Evolutionary conservation across 2,888 invertebrate genomes (phyloP).

Genomic region (Drosophila neoperkinsi): DNA sequence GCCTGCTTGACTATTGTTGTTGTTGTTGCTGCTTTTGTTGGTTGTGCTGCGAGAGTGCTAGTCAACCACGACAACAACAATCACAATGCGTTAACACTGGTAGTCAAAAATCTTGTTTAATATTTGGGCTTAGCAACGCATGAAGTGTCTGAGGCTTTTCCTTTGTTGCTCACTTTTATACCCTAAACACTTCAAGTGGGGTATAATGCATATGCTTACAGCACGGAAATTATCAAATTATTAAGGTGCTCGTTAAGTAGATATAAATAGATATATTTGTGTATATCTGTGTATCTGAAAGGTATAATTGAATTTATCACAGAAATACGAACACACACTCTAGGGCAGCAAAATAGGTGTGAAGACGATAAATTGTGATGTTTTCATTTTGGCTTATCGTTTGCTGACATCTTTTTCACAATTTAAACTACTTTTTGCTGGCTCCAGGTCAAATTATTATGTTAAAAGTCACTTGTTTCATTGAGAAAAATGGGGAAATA

Average conservation of each 20-base stretch:
- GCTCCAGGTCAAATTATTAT: not conserved
- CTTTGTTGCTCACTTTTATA: constrained; percentile 28
- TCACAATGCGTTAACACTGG: constrained; percentile 73
- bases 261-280: no score
- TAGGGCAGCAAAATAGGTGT: not conserved
- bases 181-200: not conserved
- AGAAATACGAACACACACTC: not conserved
- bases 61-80: constrained; percentile 37
- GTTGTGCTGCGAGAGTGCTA: constrained; percentile 4
- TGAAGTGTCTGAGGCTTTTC: constrained; percentile 30
- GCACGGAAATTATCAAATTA: not conserved
- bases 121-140: constrained; percentile 64
- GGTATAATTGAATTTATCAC: not conserved
- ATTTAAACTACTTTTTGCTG: not conserved
- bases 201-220: not conserved
- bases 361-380: not conserved
- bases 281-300: not conserved
- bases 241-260: not conserved
- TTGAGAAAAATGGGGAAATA: not conserved
- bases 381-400: not conserved
- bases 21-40: constrained; percentile 17
- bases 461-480: not conserved
- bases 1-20: constrained; percentile 11
- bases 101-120: constrained; percentile 77
- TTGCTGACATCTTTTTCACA: not conserved